Evolutionary conservation across 2,888 invertebrate genomes (phyloP).

Genomic region (Holacanthella duospinosa): DNA sequence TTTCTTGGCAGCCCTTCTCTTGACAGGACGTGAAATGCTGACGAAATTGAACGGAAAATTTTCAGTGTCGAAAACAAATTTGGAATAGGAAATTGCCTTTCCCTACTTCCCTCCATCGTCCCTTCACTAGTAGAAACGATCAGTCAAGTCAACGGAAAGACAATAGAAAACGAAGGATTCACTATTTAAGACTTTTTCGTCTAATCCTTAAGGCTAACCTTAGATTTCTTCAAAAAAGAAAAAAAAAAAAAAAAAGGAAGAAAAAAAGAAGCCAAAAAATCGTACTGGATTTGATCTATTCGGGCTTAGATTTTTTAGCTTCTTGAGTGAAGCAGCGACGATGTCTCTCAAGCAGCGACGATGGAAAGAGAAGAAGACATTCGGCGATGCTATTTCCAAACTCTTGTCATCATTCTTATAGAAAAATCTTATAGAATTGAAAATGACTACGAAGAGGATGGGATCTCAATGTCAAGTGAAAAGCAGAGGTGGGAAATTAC

Average conservation of each 20-base stretch:
- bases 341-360: no score
- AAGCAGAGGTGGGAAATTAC: not conserved
- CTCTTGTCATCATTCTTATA: no score
- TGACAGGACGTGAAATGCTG: conserved; percentile 16
- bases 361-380: no score
- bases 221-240: not conserved
- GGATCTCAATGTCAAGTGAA: not conserved
- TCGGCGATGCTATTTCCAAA: no score
- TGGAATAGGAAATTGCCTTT: conserved; percentile 30
- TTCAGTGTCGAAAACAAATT: conserved; percentile 34
- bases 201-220: not conserved
- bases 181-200: not conserved
- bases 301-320: no score
- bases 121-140: not conserved
- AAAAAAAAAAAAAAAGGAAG: not conserved
- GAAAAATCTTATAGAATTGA: no score
- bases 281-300: no score
- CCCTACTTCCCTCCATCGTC: not conserved
- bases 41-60: conserved; percentile 36
- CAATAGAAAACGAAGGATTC: not conserved
- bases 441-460: not conserved
- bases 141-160: conserved; percentile 15
- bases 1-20: not conserved
- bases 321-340: no score
- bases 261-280: no score